phyloP scores from a whole-genome alignment of 2,113 vertebrate genomes.

The Nyctibius bracteatus region DNA sequence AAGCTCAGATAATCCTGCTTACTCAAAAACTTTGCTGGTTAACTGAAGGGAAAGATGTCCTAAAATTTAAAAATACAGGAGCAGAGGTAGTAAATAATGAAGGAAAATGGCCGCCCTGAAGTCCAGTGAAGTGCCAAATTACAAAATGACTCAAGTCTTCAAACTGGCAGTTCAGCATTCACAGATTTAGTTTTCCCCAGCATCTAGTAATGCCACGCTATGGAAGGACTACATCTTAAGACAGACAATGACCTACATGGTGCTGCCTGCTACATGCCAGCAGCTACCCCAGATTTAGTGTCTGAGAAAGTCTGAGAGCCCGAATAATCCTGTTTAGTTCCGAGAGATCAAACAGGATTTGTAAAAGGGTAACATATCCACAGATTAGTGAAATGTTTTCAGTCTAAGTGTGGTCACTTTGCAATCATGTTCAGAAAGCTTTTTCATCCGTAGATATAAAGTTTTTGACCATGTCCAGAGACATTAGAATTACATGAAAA shows the following conservation, averaged over 20 bases:
- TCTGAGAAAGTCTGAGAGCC: slow-evolving; percentile 18
- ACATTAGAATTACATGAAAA: background rate
- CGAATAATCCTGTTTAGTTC: slow-evolving; percentile 49
- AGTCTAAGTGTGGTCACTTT: background rate
- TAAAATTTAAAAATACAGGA: background rate
- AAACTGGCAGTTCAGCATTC: background rate
- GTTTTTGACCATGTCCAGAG: background rate
- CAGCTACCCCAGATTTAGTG: background rate
- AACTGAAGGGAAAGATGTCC: background rate
- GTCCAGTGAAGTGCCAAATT: background rate
- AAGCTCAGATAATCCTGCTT: background rate
- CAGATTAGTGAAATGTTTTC: background rate
- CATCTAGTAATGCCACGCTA: background rate
- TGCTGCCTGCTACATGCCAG: background rate
- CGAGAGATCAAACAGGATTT: slow-evolving; percentile 24
- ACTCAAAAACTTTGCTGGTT: background rate
- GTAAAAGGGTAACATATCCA: slow-evolving; percentile 18
- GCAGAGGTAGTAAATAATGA: background rate
- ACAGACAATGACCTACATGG: background rate
- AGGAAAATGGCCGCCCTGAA: background rate
- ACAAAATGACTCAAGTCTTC: background rate
- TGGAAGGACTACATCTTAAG: background rate
- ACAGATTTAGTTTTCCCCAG: background rate
- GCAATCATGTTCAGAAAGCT: background rate
- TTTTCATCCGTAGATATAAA: background rate